phyloP scores from a whole-genome alignment of 2,797 vertebrate species.

The Tamandua tetradactyla region DNA sequence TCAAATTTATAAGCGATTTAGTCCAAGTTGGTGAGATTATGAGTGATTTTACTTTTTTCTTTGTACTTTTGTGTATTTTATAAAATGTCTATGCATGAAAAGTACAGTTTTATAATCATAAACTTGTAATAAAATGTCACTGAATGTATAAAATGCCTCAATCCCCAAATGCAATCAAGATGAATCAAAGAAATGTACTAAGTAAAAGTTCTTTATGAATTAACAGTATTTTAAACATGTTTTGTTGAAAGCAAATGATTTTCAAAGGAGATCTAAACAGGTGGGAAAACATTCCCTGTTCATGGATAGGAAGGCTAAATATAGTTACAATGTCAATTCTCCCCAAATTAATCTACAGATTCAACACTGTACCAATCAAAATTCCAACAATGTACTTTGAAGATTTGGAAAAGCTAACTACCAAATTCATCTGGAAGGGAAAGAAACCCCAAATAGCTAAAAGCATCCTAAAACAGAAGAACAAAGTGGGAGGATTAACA shows the following conservation, averaged over 20 bases:
- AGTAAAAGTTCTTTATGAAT: conserved; percentile 25
- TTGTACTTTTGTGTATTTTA: background rate
- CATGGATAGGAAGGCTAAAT: too few relatives aligned
- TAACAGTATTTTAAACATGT: background rate
- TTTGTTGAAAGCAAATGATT: conserved; percentile 10
- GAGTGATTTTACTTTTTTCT: background rate
- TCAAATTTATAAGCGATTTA: conserved; percentile 1
- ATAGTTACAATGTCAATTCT: too few relatives aligned
- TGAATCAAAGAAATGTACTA: background rate
- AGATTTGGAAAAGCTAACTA: too few relatives aligned
- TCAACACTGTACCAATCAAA: too few relatives aligned
- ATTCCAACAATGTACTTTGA: too few relatives aligned
- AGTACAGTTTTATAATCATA: background rate
- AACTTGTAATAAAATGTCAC: background rate
- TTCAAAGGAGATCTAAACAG: too few relatives aligned
- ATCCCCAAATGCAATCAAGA: background rate
- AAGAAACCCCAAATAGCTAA: too few relatives aligned
- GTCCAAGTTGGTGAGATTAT: background rate
- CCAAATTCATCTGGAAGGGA: too few relatives aligned
- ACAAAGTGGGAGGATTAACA: too few relatives aligned
- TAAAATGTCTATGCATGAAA: background rate
- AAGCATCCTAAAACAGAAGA: too few relatives aligned
- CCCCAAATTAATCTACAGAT: too few relatives aligned
- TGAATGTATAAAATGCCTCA: background rate
- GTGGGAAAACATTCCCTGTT: too few relatives aligned